Evolutionary conservation across 1,140 invertebrate genomes (phyloP).

Genomic region (Lucilia sericata): DNA sequence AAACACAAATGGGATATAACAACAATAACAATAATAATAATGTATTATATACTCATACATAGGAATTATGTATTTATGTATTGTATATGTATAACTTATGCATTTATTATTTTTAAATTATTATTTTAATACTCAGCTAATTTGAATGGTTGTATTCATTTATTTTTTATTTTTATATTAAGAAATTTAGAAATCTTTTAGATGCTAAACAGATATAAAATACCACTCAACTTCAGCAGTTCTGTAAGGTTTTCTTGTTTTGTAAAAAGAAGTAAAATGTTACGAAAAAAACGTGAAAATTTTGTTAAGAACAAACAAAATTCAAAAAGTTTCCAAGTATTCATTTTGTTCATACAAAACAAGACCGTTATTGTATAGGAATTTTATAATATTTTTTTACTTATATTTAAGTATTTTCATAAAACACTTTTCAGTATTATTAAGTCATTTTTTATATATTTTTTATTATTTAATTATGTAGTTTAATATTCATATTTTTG

Average conservation of each 20-base stretch:
- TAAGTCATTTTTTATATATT: neutral
- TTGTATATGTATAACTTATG: neutral
- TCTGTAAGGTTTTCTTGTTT: too few relatives aligned
- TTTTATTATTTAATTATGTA: constrained; percentile 1
- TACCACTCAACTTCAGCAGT: too few relatives aligned
- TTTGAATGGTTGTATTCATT: constrained; percentile 12
- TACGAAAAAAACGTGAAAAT: too few relatives aligned
- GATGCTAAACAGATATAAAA: too few relatives aligned
- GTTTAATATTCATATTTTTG: neutral
- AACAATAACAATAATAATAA: neutral
- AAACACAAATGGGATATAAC: neutral
- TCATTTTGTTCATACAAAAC: too few relatives aligned
- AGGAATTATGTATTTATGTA: neutral
- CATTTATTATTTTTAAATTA: neutral
- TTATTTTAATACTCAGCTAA: neutral
- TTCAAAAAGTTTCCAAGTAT: too few relatives aligned
- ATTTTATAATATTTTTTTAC: neutral
- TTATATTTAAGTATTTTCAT: neutral
- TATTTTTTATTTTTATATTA: neutral
- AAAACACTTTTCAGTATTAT: neutral
- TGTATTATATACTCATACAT: neutral
- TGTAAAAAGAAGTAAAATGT: too few relatives aligned
- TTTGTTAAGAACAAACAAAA: too few relatives aligned
- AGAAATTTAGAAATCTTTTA: neutral
- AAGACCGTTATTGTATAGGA: too few relatives aligned